phyloP scores from a whole-genome alignment of 2,113 vertebrate species.

The Apeltes quadracus region DNA sequence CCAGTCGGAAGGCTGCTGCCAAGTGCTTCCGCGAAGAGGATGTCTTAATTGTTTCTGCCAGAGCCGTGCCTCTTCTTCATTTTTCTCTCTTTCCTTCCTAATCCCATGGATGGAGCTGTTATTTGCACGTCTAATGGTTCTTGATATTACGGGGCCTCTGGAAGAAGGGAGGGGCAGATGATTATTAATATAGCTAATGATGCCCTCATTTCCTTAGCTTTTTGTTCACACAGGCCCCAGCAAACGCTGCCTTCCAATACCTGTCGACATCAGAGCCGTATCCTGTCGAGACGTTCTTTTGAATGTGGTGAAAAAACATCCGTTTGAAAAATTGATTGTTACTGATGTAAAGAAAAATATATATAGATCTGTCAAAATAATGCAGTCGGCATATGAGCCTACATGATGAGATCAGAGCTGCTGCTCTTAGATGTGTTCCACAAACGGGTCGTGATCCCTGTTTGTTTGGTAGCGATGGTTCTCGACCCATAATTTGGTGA shows the following conservation, averaged over 20 bases:
- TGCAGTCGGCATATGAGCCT: constrained; percentile 24
- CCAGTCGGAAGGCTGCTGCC: constrained; percentile 61
- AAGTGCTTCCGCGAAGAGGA: constrained; percentile 70
- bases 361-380: constrained; percentile 34
- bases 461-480: constrained; percentile 16
- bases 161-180: constrained; percentile 68
- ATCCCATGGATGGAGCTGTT: constrained; percentile 77
- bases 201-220: constrained; percentile 58
- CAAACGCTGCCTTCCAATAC: constrained; percentile 52
- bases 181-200: constrained; percentile 73
- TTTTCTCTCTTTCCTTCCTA: constrained; percentile 71
- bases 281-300: constrained; percentile 24
- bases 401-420: constrained; percentile 12
- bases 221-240: constrained; percentile 63
- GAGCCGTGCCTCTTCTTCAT: constrained; percentile 70
- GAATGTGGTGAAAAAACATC: neutral
- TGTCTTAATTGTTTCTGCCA: constrained; percentile 80
- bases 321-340: neutral
- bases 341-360: constrained; percentile 5
- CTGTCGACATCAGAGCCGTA: constrained; percentile 44
- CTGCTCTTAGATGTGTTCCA: constrained; percentile 26
- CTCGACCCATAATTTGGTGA: neutral
- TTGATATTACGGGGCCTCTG: constrained; percentile 68
- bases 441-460: neutral
- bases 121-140: constrained; percentile 83